Conservation (phyloP, 2,888 invertebrate genomes). For the Drosophila anceps region DNA sequence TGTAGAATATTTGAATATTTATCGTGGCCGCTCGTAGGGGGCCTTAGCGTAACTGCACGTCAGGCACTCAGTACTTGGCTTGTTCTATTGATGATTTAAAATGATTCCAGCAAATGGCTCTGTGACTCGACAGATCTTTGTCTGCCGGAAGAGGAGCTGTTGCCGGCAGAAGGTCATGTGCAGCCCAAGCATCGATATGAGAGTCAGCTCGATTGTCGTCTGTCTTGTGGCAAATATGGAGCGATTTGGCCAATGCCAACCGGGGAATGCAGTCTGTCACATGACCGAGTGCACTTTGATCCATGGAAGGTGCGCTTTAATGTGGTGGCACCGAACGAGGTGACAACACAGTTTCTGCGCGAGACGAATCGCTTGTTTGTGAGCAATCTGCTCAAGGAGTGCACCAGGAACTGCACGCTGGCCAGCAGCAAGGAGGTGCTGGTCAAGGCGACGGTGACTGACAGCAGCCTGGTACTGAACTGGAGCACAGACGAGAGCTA, state of each 20-base stretch:
- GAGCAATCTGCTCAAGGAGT: conserved; percentile 87
- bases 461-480: conserved; percentile 86
- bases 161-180: neutral
- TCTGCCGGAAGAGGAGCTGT: conserved; percentile 53
- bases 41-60: neutral
- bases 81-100: neutral
- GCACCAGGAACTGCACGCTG: conserved; percentile 86
- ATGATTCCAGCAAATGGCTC: conserved; percentile 64
- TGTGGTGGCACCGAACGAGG: conserved; percentile 86
- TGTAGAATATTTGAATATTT: too few relatives aligned
- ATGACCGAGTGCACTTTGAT: conserved; percentile 86
- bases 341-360: conserved; percentile 86
- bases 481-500: conserved; percentile 91
- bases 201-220: conserved; percentile 88
- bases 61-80: neutral
- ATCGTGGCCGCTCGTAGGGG: neutral
- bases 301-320: conserved; percentile 87
- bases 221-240: conserved; percentile 89
- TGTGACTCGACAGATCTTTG: conserved; percentile 75
- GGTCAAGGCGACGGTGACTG: conserved; percentile 87
- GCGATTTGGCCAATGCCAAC: conserved; percentile 90
- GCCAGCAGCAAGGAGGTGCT: conserved; percentile 86
- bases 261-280: conserved; percentile 85
- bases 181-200: conserved; percentile 67
- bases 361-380: conserved; percentile 87